Evolutionary conservation across 1,140 invertebrate genomes (phyloP).

Genomic region (Calliphora vicina): DNA sequence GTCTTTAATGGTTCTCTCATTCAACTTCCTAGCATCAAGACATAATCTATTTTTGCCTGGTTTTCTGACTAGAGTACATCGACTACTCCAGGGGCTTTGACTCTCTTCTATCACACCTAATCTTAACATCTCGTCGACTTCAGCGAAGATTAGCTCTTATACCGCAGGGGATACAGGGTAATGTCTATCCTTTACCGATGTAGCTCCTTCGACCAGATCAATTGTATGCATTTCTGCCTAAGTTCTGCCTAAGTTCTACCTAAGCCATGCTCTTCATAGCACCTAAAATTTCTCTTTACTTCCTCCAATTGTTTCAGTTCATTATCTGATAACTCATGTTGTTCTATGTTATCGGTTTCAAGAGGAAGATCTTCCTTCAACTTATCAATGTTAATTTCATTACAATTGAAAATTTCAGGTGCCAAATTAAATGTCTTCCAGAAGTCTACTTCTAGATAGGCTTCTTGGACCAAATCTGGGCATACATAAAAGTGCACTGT

Average conservation of each 20-base stretch:
- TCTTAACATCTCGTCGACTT: neutral
- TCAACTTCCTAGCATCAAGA: neutral
- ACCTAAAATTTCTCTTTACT: neutral
- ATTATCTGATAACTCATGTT: neutral
- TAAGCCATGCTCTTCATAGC: neutral
- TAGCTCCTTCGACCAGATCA: neutral
- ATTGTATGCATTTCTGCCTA: conserved; percentile 7
- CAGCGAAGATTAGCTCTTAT: neutral
- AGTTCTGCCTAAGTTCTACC: too few species aligned
- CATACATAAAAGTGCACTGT: neutral
- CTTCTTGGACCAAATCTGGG: neutral
- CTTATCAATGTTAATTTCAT: neutral
- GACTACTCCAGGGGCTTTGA: neutral
- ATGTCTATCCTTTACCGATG: neutral
- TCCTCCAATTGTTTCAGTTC: neutral
- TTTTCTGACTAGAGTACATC: neutral
- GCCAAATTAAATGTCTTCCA: neutral
- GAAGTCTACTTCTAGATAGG: neutral
- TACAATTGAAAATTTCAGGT: neutral
- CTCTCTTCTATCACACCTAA: neutral
- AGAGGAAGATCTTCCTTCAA: neutral
- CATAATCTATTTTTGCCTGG: conserved; percentile 7
- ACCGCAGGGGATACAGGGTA: neutral
- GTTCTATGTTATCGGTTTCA: neutral
- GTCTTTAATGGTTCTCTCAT: neutral